These are phyloP conservation scores for Mormoops blainvillei DNA, from an alignment of 2,113 vertebrate genomes.

Conservation along the genomic window DNA sequence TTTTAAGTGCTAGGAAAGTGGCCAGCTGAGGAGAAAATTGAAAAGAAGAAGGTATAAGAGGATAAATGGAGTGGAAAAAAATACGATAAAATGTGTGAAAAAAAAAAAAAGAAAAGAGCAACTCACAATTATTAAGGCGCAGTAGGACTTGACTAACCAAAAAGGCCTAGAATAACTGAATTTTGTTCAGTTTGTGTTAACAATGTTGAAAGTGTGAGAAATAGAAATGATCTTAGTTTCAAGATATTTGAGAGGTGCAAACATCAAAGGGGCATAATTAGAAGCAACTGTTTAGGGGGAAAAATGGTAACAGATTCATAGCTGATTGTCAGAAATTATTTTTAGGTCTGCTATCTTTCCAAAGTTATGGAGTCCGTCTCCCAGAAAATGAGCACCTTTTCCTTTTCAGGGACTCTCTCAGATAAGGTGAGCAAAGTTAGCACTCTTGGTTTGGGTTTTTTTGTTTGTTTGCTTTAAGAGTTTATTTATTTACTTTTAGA, in stretches of 20 bases:
- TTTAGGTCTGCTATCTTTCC: not conserved
- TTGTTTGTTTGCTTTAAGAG: too few relatives aligned
- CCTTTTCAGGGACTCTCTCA: not conserved
- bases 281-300: constrained; percentile 27
- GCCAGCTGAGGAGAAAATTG: not conserved
- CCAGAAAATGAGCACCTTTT: not conserved
- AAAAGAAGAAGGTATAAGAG: not conserved
- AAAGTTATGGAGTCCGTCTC: not conserved
- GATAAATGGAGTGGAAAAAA: too few relatives aligned
- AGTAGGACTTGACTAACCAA: not conserved
- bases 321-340: not conserved
- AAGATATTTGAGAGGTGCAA: constrained; percentile 28
- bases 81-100: too few relatives aligned
- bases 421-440: not conserved
- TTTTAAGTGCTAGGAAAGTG: not conserved
- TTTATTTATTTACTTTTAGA: too few relatives aligned
- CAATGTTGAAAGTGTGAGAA: constrained; percentile 32
- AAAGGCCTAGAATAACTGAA: not conserved
- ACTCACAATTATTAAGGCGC: not conserved
- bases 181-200: constrained; percentile 39
- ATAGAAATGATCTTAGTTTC: constrained; percentile 49
- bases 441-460: not conserved
- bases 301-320: not conserved
- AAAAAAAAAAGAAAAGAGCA: constrained; percentile 40
- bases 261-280: constrained; percentile 55